A percentile compares a stretch with the other conserved stretches of the same genome.
These are phyloP conservation scores for Sebastes variabilis DNA, from an alignment of 2,797 vertebrate genomes.

Conservation along the genomic window DNA sequence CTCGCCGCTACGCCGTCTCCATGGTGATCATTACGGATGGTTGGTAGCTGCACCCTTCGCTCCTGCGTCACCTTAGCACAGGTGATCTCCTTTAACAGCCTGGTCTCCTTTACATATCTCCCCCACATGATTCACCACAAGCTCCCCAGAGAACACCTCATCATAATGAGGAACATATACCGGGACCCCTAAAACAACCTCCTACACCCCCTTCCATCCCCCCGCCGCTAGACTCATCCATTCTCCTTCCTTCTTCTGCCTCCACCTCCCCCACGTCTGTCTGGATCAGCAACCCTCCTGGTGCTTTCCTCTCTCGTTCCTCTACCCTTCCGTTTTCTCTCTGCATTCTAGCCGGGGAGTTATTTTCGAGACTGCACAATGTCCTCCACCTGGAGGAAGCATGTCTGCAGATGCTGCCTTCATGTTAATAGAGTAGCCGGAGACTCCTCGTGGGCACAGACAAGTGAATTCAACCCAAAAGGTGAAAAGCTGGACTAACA, in stretches of 20 bases:
- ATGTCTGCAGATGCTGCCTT: constrained; percentile 46
- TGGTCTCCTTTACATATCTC: constrained; percentile 35
- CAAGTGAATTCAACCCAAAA: constrained; percentile 37
- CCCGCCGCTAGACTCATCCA: constrained; percentile 20
- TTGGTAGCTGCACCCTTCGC: constrained; percentile 12
- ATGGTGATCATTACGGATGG: constrained; percentile 58
- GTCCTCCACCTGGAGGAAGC: constrained; percentile 54
- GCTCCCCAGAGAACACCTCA: constrained; percentile 19
- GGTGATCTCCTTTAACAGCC: constrained; percentile 41
- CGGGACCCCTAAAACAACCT: constrained; percentile 28
- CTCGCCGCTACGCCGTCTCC: constrained; percentile 32
- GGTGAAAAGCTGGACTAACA: constrained; percentile 32
- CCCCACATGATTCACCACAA: constrained; percentile 5
- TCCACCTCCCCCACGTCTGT: constrained; percentile 40
- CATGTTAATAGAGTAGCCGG: constrained; percentile 54
- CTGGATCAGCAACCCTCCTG: constrained; percentile 27
- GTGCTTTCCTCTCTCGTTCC: constrained; percentile 34
- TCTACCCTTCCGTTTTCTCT: constrained; percentile 36
- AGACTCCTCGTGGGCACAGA: constrained; percentile 43
- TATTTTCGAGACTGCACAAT: constrained; percentile 50
- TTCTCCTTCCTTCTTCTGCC: constrained; percentile 28
- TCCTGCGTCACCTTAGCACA: constrained; percentile 29
- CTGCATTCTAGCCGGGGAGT: constrained; percentile 31
- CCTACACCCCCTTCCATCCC: neutral
- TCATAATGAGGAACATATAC: constrained; percentile 53